These are phyloP conservation scores for Morpho deidamia DNA, from an alignment of 2,888 invertebrate genomes.

Conservation along the genomic window DNA sequence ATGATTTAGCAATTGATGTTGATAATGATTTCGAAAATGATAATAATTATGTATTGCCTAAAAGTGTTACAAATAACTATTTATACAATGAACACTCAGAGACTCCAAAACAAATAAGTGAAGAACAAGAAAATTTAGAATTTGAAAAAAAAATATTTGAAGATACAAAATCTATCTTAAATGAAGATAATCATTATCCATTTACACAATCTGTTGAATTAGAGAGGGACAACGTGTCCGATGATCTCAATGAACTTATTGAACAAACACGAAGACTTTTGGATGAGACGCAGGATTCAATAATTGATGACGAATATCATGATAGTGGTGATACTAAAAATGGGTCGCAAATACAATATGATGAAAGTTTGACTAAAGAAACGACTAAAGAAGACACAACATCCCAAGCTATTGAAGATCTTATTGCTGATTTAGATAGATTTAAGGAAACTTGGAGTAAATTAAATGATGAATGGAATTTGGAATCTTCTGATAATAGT, in stretches of 20 bases:
- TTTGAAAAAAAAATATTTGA: slow-evolving; percentile 18
- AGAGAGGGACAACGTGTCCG: slow-evolving; percentile 12
- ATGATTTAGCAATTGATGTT: background rate
- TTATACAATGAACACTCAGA: background rate
- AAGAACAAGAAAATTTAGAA: slow-evolving; percentile 5
- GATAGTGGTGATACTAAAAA: slow-evolving; percentile 9
- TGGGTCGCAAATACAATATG: slow-evolving; percentile 13
- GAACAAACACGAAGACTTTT: slow-evolving; percentile 33
- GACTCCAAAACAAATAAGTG: background rate
- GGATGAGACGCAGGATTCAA: slow-evolving; percentile 25
- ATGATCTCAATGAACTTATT: slow-evolving; percentile 24
- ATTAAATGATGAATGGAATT: slow-evolving; percentile 25
- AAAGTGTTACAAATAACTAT: background rate
- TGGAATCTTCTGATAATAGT: background rate
- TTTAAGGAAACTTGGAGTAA: slow-evolving; percentile 46
- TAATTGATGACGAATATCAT: slow-evolving; percentile 11
- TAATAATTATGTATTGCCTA: background rate
- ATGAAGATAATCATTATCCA: slow-evolving; percentile 21
- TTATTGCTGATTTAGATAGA: slow-evolving; percentile 47
- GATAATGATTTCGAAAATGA: background rate
- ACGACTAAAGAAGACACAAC: slow-evolving; percentile 19
- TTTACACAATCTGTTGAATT: slow-evolving; percentile 20
- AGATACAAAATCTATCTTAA: slow-evolving; percentile 24
- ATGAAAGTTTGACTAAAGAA: slow-evolving; percentile 8
- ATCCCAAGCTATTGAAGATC: slow-evolving; percentile 41